Evolutionary conservation across 2,888 invertebrate species (phyloP), one percentile per base, ranked within the genome.

Genomic region (Orchestes rusci): DNA sequence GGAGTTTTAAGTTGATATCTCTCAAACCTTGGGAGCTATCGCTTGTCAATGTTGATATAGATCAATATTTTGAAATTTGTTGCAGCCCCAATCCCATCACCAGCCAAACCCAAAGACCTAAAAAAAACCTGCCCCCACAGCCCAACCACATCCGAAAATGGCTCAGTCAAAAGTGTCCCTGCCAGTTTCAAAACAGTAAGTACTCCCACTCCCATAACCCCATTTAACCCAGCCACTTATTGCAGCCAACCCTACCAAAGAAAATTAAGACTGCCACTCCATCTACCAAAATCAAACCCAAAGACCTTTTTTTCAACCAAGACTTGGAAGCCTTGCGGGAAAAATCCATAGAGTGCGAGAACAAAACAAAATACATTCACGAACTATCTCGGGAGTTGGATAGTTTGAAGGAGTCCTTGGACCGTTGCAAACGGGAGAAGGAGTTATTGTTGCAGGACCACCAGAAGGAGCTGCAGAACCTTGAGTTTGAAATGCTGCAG

Each of bases 341-440:
- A 45, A 74, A 74, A 60, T 63, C 63, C 43, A 70, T 73, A 15
- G 75, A 75, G 60, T 73, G 74, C 48, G 69, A 71, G 48, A 70
- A 70, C 51, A 75, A 75, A 64, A 73, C 72, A 50, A 65, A 67
- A 39, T 66, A 66, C 23, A 70, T 75, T 33, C 68, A 68, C 50
- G 74, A 72, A 45, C 65, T 74, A 43, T 59, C 66, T 1, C 70
- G 68, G 36, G 73, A 75, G 54, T 60, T 75, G 29, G 73, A 75
- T 50, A 72, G 72, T 37, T 60, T 73, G 43, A 72, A 71, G 48
- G 60, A 64, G n/a, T 67, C 70, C 50, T 63, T 73, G 8, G 63
- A 63, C 16, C 61, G 65, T 42, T 53, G 73, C 3, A 67, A 68
- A 51, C 62, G 64, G 17, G 60, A 62, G 56, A 58, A 61, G 3